Evolutionary conservation across 1,140 invertebrate genomes (phyloP).

Genomic region (Drosophila orena): DNA sequence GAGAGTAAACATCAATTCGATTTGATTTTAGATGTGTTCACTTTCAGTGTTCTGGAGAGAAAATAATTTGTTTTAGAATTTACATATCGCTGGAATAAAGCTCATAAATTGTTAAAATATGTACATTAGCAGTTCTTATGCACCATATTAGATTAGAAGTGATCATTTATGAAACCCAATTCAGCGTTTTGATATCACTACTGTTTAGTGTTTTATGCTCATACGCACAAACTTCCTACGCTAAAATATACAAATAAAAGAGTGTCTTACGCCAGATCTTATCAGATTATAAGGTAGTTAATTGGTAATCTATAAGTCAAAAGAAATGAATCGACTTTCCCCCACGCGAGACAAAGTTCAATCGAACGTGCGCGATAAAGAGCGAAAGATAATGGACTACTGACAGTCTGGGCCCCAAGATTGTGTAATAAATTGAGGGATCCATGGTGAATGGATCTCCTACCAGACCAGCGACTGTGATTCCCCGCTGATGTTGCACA

Average conservation of each 20-base stretch:
- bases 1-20: conserved; percentile 19
- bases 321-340: conserved; percentile 18
- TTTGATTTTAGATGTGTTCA: conserved; percentile 4
- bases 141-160: too few species aligned
- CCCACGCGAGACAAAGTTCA: conserved; percentile 37
- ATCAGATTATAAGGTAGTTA: conserved; percentile 21
- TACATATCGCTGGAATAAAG: not conserved
- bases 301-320: conserved; percentile 16
- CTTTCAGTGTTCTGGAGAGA: not conserved
- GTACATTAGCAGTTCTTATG: too few species aligned
- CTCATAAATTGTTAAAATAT: not conserved
- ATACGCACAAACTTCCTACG: not conserved
- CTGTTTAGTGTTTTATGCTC: not conserved
- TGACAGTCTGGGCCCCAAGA: conserved; percentile 1
- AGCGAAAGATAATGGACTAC: conserved; percentile 17
- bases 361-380: conserved; percentile 32
- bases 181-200: not conserved
- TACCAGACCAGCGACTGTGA: conserved; percentile 7
- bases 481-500: conserved; percentile 41
- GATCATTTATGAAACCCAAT: not conserved
- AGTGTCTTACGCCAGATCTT: conserved; percentile 12
- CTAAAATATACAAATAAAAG: conserved; percentile 34
- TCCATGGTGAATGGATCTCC: conserved; percentile 13
- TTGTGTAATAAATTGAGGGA: conserved; percentile 32
- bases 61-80: conserved; percentile 3